These are phyloP conservation scores for Pluvialis apricaria DNA, from an alignment of 2,113 vertebrate genomes.

Conservation along the genomic window DNA sequence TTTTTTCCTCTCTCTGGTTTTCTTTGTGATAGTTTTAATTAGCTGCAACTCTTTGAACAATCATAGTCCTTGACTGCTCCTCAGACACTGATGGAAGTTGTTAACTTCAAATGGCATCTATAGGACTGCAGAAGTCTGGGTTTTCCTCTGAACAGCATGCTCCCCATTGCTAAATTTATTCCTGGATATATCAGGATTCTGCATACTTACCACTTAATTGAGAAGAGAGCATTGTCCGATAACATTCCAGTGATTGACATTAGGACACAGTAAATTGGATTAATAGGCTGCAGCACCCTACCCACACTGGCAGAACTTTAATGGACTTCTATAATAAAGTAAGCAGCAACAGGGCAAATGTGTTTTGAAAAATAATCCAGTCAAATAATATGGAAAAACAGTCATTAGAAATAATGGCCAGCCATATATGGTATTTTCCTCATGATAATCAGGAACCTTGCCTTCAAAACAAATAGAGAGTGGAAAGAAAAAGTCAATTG, in stretches of 20 bases:
- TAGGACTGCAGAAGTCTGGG: conserved; percentile 2
- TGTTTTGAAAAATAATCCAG: conserved; percentile 11
- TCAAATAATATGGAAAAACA: background rate
- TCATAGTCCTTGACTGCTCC: conserved; percentile 37
- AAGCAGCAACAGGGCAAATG: background rate
- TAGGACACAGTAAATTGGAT: conserved; percentile 38
- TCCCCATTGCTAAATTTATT: conserved; percentile 28
- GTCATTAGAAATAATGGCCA: conserved; percentile 24
- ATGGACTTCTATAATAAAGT: background rate
- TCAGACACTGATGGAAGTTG: conserved; percentile 48
- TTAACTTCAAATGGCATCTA: conserved; percentile 55
- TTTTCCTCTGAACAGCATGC: background rate
- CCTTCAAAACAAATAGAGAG: background rate
- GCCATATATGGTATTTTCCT: background rate
- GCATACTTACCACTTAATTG: background rate
- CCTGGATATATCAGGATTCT: background rate
- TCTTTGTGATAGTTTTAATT: conserved; percentile 69
- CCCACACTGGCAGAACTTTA: background rate
- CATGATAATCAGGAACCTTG: background rate
- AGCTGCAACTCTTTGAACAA: conserved; percentile 56
- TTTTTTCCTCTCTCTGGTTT: background rate
- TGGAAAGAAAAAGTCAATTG: background rate
- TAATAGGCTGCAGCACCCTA: conserved; percentile 28
- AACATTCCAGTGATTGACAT: conserved; percentile 45
- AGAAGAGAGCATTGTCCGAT: background rate